Evolutionary conservation across 2,888 invertebrate species (phyloP).

Genomic region (Octodonta nipae): DNA sequence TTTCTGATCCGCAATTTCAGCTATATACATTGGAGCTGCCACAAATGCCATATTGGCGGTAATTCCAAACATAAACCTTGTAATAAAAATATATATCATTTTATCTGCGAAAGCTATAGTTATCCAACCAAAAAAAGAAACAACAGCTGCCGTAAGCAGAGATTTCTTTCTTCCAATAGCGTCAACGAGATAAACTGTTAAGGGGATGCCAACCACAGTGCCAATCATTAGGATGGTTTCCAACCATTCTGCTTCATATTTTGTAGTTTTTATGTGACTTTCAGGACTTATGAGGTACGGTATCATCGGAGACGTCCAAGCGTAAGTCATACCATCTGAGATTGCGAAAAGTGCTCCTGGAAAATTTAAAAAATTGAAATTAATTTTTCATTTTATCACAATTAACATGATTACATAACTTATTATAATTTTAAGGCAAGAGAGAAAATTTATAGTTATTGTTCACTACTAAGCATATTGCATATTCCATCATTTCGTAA

Average conservation of each 20-base stretch:
- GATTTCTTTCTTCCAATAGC: conserved; percentile 29
- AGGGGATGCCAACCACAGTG: conserved; percentile 25
- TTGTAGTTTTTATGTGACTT: conserved; percentile 26
- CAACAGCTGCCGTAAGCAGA: conserved; percentile 27
- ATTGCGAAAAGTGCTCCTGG: conserved; percentile 32
- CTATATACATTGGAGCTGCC: conserved; percentile 32
- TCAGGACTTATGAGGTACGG: conserved; percentile 25
- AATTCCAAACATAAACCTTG: conserved; percentile 24
- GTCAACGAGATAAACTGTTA: conserved; percentile 28
- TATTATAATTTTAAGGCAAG: too few species aligned
- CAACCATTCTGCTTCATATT: conserved; percentile 21
- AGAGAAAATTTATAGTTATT: too few species aligned
- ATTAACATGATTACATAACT: too few species aligned
- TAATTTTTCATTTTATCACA: too few species aligned
- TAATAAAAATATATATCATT: conserved; percentile 27
- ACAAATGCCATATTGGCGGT: conserved; percentile 32
- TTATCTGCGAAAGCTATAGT: conserved; percentile 26
- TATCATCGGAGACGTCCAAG: conserved; percentile 33
- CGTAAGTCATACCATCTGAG: conserved; percentile 34
- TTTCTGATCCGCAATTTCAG: conserved; percentile 32
- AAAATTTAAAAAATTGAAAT: not conserved
- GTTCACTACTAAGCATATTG: too few species aligned
- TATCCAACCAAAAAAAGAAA: conserved; percentile 29
- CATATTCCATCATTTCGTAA: too few species aligned
- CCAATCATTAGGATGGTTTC: conserved; percentile 25